phyloP scores from a whole-genome alignment of 2,113 vertebrate species.

The Silurus glanis region DNA sequence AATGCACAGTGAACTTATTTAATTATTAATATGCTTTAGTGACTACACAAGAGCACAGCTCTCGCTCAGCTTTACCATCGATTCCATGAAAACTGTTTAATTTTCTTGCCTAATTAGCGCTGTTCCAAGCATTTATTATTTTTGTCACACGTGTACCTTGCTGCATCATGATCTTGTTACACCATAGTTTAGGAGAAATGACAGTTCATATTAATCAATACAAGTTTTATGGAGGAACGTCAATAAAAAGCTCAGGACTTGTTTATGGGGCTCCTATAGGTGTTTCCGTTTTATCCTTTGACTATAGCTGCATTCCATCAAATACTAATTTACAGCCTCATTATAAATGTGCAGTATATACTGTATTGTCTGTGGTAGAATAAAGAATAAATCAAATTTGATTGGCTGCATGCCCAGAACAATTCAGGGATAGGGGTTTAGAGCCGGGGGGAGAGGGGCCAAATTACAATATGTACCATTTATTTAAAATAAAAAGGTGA shows the following conservation, averaged over 20 bases:
- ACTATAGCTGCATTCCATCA: neutral
- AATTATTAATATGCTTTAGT: neutral
- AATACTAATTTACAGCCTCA: neutral
- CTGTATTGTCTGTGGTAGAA: neutral
- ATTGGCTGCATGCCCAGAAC: neutral
- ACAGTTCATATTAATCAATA: neutral
- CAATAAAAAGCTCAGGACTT: slow-evolving; percentile 1
- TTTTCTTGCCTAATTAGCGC: neutral
- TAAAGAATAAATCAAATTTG: neutral
- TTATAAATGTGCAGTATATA: neutral
- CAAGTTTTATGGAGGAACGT: neutral
- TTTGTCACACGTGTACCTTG: neutral
- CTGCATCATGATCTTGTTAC: neutral
- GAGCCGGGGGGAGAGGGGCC: no score
- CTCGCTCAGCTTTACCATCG: neutral
- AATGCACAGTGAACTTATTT: neutral
- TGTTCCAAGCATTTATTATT: neutral
- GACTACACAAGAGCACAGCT: neutral
- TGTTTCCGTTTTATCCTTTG: neutral
- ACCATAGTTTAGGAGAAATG: neutral
- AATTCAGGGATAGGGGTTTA: no score
- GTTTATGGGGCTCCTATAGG: neutral
- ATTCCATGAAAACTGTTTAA: no score
- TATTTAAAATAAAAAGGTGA: no score
- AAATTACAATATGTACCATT: neutral